A percentile compares a stretch with the other conserved stretches of the same genome.
Conservation (phyloP, 2,888 invertebrate genomes). For the Strigamia transsilvanica region DNA sequence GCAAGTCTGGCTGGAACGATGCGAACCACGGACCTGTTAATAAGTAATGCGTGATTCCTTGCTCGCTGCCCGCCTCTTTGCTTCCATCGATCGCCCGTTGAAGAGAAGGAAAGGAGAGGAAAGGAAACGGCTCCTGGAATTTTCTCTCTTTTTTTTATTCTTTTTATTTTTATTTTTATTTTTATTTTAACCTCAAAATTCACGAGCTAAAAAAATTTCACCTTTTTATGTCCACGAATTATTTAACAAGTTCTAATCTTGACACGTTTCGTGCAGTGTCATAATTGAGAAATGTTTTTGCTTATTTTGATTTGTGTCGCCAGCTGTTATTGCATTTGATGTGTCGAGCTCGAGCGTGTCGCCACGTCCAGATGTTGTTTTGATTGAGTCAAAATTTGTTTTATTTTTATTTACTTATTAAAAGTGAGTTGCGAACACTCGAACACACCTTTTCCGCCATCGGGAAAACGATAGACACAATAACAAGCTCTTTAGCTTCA, state of each 20-base stretch:
- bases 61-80: constrained; percentile 38
- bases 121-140: not conserved
- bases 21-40: constrained; percentile 38
- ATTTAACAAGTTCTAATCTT: no score
- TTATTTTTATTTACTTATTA: no score
- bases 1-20: constrained; percentile 38
- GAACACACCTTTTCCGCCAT: not conserved
- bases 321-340: no score
- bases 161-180: not conserved
- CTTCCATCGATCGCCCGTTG: constrained; percentile 21
- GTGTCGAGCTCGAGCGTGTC: no score
- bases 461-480: not conserved
- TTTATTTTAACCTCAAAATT: not conserved
- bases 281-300: no score
- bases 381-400: no score
- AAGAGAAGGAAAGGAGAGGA: constrained; percentile 3
- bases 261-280: no score
- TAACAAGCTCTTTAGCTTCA: not conserved
- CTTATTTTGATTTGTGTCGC: no score
- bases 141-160: not conserved
- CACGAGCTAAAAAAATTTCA: no score
- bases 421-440: not conserved
- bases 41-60: constrained; percentile 38
- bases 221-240: no score
- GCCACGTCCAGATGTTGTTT: no score